These are phyloP conservation scores for Euthynnus affinis DNA, from an alignment of 2,797 vertebrate species.

Conservation along the genomic window DNA sequence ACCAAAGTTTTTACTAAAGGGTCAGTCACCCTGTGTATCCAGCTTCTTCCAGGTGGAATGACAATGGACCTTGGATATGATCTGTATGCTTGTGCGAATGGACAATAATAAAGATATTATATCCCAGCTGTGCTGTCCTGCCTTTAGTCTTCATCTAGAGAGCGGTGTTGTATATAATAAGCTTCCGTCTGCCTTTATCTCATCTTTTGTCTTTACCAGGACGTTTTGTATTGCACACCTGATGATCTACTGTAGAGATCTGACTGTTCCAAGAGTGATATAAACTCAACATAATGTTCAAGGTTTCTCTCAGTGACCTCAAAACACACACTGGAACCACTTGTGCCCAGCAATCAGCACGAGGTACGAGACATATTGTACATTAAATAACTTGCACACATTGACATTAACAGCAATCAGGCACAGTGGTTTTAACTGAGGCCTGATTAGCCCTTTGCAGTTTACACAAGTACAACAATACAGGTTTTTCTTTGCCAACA, in stretches of 20 bases:
- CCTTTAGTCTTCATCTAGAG: not conserved
- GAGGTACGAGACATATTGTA: too few relatives aligned
- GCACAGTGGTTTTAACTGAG: too few relatives aligned
- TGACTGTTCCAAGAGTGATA: not conserved
- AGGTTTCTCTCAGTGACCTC: too few relatives aligned
- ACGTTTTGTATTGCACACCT: not conserved
- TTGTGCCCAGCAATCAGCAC: too few relatives aligned
- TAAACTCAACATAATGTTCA: not conserved
- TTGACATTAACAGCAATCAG: too few relatives aligned
- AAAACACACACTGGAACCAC: too few relatives aligned
- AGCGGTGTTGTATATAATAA: not conserved
- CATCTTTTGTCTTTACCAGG: not conserved
- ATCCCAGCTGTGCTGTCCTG: constrained; percentile 62
- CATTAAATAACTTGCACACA: too few relatives aligned
- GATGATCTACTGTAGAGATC: not conserved
- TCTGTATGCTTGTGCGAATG: constrained; percentile 86
- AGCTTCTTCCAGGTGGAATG: constrained; percentile 68
- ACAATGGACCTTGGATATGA: constrained; percentile 63
- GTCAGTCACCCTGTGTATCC: constrained; percentile 67
- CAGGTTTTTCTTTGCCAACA: not conserved
- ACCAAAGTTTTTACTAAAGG: constrained; percentile 81
- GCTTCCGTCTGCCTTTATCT: not conserved
- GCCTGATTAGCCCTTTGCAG: too few relatives aligned
- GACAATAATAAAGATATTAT: constrained; percentile 89
- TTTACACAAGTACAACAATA: not conserved